phyloP scores from a whole-genome alignment of 2,888 invertebrate species.

The Temnothorax ravouxi region DNA sequence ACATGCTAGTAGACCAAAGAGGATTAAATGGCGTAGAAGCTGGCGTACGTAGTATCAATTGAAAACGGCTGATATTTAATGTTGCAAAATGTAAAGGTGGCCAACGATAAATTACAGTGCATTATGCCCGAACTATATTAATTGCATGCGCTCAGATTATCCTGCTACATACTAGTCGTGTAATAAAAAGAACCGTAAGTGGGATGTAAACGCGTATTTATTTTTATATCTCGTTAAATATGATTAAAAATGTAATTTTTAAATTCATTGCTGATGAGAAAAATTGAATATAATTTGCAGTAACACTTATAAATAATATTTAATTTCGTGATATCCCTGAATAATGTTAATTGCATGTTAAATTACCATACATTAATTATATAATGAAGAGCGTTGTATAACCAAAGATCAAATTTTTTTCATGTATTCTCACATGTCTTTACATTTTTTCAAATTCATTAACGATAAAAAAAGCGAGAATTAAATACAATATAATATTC shows the following conservation, averaged over 20 bases:
- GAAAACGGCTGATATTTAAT: constrained; percentile 46
- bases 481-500: background rate
- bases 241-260: constrained; percentile 8
- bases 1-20: constrained; percentile 44
- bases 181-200: constrained; percentile 15
- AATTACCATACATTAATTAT: background rate
- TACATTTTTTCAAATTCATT: constrained; percentile 8
- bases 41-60: constrained; percentile 3
- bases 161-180: background rate
- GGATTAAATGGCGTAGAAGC: constrained; percentile 46
- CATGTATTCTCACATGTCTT: background rate
- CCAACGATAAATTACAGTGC: constrained; percentile 27
- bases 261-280: constrained; percentile 1
- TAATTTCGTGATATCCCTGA: constrained; percentile 15
- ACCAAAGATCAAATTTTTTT: constrained; percentile 13
- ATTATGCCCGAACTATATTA: constrained; percentile 23
- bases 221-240: constrained; percentile 2
- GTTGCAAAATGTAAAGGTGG: constrained; percentile 18
- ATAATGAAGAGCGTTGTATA: background rate
- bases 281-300: background rate
- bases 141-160: constrained; percentile 28
- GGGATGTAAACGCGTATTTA: constrained; percentile 2
- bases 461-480: constrained; percentile 2
- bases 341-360: constrained; percentile 12
- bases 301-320: constrained; percentile 10